Evolutionary conservation across 92 coral and sea anemone species (phyloP).

Genomic region (Epizoanthus scotinus): DNA sequence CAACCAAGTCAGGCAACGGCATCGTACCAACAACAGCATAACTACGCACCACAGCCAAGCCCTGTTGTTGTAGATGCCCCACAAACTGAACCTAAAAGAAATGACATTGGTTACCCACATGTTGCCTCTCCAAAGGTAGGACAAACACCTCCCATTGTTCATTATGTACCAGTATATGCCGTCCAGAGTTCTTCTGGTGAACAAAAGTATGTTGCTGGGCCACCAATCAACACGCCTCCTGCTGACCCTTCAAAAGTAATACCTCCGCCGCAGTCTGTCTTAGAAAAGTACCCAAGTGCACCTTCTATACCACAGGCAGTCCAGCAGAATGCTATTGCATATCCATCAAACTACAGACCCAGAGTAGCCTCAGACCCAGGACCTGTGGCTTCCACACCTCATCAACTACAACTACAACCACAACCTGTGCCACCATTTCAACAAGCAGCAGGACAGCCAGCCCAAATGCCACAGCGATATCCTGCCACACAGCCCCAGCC

Average conservation of each 20-base stretch:
- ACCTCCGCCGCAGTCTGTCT: slow-evolving; percentile 33
- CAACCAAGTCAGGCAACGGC: neutral
- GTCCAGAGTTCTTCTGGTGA: slow-evolving; percentile 68
- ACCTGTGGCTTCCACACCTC: slow-evolving; percentile 11
- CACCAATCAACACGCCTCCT: slow-evolving; percentile 39
- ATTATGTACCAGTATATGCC: slow-evolving; percentile 83
- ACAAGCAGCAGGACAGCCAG: slow-evolving; percentile 66
- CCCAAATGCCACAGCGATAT: slow-evolving; percentile 31
- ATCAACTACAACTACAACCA: slow-evolving; percentile 12
- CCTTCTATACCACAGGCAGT: slow-evolving; percentile 40
- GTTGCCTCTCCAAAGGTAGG: slow-evolving; percentile 29
- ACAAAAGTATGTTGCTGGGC: slow-evolving; percentile 38
- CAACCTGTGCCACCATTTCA: slow-evolving; percentile 44
- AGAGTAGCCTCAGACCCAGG: slow-evolving; percentile 36
- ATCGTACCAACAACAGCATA: slow-evolving; percentile 14
- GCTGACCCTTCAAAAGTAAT: slow-evolving; percentile 36
- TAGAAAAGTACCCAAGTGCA: slow-evolving; percentile 42
- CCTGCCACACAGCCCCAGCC: slow-evolving; percentile 13
- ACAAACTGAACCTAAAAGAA: slow-evolving; percentile 20
- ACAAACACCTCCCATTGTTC: slow-evolving; percentile 51
- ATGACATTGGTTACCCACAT: slow-evolving; percentile 2
- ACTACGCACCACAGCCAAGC: neutral
- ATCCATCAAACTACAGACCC: slow-evolving; percentile 34
- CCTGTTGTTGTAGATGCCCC: neutral
- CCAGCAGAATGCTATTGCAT: slow-evolving; percentile 37